Percentiles rank a stretch among this genome's conserved stretches.
These are phyloP conservation scores for Suncus etruscus DNA, from an alignment of 2,113 vertebrate species.

Conservation along the genomic window DNA sequence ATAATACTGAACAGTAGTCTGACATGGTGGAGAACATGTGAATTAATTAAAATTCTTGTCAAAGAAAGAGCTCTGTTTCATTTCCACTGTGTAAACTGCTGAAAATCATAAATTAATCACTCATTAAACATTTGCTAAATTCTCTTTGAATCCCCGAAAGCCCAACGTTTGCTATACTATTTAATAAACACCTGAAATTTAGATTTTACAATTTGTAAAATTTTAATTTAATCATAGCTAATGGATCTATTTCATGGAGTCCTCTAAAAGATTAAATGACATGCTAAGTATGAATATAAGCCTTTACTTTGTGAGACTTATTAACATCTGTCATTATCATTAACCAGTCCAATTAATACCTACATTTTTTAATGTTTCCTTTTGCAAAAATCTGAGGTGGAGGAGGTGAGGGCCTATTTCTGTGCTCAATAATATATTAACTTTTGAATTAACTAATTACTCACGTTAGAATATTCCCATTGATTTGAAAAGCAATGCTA, in stretches of 20 bases:
- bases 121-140: constrained; percentile 14
- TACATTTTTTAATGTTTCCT: not conserved
- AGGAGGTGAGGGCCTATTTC: not conserved
- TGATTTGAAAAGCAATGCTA: not conserved
- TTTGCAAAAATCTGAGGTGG: not conserved
- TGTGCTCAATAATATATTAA: not conserved
- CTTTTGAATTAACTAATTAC: not conserved
- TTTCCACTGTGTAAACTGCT: constrained; percentile 32
- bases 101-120: constrained; percentile 20
- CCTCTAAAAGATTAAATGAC: constrained; percentile 11
- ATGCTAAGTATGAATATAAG: not conserved
- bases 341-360: not conserved
- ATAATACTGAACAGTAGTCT: not conserved
- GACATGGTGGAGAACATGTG: not conserved
- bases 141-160: too few relatives aligned
- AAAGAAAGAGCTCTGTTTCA: constrained; percentile 9
- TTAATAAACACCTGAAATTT: not conserved
- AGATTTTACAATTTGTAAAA: not conserved
- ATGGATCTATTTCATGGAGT: not conserved
- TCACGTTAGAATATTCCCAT: not conserved
- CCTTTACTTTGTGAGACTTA: not conserved
- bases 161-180: constrained; percentile 15
- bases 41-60: constrained; percentile 31
- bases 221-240: constrained; percentile 9
- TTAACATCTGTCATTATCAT: not conserved